Evolutionary conservation across 2,113 vertebrate genomes (phyloP).

Genomic region (Erythrocebus patas): DNA sequence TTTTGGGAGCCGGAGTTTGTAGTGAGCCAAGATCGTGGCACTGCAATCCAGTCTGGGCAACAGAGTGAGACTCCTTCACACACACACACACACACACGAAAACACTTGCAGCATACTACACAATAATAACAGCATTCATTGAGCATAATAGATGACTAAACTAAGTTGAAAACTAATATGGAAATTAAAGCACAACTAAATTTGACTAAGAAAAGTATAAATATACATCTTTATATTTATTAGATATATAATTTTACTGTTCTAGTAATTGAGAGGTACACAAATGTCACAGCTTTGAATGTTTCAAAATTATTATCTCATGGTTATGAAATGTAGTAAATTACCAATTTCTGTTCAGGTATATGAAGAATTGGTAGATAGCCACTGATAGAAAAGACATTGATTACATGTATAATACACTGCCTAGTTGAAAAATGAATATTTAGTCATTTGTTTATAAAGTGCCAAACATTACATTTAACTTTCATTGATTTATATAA

Average conservation of each 20-base stretch:
- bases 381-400: background rate
- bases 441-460: background rate
- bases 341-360: background rate
- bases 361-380: background rate
- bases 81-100: too few species aligned
- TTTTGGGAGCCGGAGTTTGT: too few species aligned
- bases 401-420: background rate
- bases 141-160: background rate
- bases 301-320: background rate
- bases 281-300: background rate
- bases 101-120: too few species aligned
- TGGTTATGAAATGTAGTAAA: background rate
- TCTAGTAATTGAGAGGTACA: background rate
- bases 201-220: background rate
- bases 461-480: background rate
- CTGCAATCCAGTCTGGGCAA: too few species aligned
- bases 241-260: background rate
- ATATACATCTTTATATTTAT: background rate
- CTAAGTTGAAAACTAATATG: background rate
- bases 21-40: too few species aligned
- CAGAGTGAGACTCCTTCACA: too few species aligned
- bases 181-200: background rate
- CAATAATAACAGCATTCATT: background rate
- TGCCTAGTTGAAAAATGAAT: background rate
- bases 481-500: constrained; percentile 17